Base-by-base conservation (phyloP, 2,797 vertebrate genomes). In the Okamejei kenojei region DNA sequence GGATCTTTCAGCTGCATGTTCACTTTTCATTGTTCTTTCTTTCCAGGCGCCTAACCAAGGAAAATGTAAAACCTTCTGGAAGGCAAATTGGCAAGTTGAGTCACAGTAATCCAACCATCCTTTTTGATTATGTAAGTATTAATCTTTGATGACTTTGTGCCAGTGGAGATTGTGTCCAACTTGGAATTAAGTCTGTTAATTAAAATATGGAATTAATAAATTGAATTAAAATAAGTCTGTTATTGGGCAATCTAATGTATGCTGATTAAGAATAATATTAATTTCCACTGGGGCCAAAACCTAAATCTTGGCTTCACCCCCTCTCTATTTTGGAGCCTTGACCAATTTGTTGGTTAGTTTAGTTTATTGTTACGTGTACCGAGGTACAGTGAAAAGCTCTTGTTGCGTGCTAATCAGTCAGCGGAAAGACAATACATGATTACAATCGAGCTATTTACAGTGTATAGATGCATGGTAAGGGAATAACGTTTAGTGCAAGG, bases 41-140 rank as follows among this genome's bases (percentile, higher is more conserved):
- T 54, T 95, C 10, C 94, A 99, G 99, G 95, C 98, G 99, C 93
- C 95, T 99, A 96, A 99, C 98, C 94, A 99, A 99, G 97, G 98
- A 99, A 97, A 99, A 99, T 95, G 96, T 98, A 96, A 97, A 97
- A 95, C 97, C 97, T 94, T 97, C 97, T 81, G 97, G 97, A 95
- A 97, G 97, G 96, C 97, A 97, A 95, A 98, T 98, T 94, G 96
- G 97, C 95, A 97, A 99, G 94, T 95, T 98, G 94, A 97, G 97
- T 96, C 97, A 97, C 96, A 97, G 97, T 96, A 97, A 97, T 95
- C 96, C 97, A 95, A 99, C 98, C 45, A 99, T 99, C 96, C 97
- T 97, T 94, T 98, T 98, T 97, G 97, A 98, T 96, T 97, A 97
- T 94, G 95, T 97, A 96, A 1, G 82, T 93, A 97, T 96, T 74